These are phyloP conservation scores for Ligdia adustata DNA, from an alignment of 2,888 invertebrate species.

Conservation along the genomic window DNA sequence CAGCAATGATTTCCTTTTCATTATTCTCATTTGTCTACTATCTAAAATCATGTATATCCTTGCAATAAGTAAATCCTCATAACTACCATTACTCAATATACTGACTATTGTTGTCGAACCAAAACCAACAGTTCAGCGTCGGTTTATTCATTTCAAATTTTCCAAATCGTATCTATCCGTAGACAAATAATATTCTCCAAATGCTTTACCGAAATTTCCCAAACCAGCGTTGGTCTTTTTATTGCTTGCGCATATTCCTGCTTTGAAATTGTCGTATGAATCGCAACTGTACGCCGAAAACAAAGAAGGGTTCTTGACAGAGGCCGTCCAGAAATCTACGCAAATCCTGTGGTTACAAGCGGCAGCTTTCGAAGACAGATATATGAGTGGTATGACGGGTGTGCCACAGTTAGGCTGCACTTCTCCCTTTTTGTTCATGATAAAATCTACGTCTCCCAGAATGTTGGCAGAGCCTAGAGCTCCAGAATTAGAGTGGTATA, in stretches of 20 bases:
- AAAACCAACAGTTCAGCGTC: no score
- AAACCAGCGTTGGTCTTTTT: constrained; percentile 64
- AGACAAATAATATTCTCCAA: constrained; percentile 68
- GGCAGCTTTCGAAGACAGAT: constrained; percentile 67
- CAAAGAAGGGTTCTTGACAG: constrained; percentile 58
- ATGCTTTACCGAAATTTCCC: constrained; percentile 69
- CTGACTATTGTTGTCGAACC: no score
- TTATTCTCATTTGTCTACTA: no score
- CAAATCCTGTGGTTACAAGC: constrained; percentile 70
- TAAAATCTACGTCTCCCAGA: constrained; percentile 83
- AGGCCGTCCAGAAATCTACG: constrained; percentile 62
- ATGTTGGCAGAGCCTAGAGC: constrained; percentile 74
- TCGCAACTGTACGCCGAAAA: constrained; percentile 66
- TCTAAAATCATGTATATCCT: no score
- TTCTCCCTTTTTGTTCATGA: constrained; percentile 83
- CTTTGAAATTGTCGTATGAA: constrained; percentile 58
- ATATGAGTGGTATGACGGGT: constrained; percentile 61
- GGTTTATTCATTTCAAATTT: constrained; percentile 19
- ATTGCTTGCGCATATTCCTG: constrained; percentile 48
- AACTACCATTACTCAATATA: no score
- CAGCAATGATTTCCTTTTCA: no score
- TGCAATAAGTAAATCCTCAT: no score
- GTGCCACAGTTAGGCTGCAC: constrained; percentile 82
- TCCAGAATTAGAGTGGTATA: constrained; percentile 85
- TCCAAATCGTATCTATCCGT: constrained; percentile 55